Evolutionary conservation across 2,888 invertebrate genomes (phyloP).

Genomic region (Cephus sareptanus): DNA sequence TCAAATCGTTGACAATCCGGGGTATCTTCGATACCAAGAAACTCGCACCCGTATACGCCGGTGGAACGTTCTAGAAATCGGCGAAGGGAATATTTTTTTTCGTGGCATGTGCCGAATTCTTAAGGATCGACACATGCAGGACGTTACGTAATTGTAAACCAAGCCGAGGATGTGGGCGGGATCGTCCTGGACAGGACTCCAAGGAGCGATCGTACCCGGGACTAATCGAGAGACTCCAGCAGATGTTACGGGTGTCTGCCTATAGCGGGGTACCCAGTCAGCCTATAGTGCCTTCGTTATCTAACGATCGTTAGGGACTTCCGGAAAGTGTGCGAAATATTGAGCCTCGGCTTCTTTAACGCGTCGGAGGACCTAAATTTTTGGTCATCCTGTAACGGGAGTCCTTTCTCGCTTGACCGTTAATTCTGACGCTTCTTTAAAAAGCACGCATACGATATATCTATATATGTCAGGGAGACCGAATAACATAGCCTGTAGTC

Average conservation of each 20-base stretch:
- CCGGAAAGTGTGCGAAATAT: slow-evolving; percentile 23
- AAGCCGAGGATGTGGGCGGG: slow-evolving; percentile 56
- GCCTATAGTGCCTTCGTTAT: slow-evolving; percentile 22
- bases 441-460: background rate
- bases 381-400: background rate
- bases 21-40: too few species aligned
- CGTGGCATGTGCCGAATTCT: slow-evolving; percentile 27
- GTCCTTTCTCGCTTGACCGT: background rate
- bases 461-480: background rate
- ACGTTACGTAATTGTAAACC: slow-evolving; percentile 57
- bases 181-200: slow-evolving; percentile 31
- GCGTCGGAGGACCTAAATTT: background rate
- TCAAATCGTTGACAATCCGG: background rate
- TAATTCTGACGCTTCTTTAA: background rate
- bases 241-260: slow-evolving; percentile 41
- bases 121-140: slow-evolving; percentile 39
- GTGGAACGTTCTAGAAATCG: background rate
- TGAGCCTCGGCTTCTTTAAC: background rate
- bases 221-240: slow-evolving; percentile 50
- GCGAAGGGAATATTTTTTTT: background rate
- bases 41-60: too few species aligned
- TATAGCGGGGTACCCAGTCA: slow-evolving; percentile 10
- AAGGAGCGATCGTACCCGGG: slow-evolving; percentile 23
- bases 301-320: slow-evolving; percentile 40
- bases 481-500: background rate